phyloP scores from a whole-genome alignment of 2,797 vertebrate genomes.

The Hyperoplus immaculatus region DNA sequence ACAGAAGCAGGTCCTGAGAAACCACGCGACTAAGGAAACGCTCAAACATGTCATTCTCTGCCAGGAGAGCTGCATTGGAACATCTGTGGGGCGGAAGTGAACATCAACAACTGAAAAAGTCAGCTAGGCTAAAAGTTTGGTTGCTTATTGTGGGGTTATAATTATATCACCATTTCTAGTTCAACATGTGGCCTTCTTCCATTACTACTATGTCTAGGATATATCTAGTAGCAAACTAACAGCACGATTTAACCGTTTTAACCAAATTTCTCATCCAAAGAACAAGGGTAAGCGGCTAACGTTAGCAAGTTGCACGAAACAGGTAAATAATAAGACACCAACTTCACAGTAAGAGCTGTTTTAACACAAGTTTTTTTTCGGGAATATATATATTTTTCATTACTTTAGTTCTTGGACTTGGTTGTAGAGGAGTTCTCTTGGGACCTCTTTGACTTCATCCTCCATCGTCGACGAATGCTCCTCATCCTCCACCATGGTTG shows the following conservation, averaged over 20 bases:
- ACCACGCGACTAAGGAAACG: constrained; percentile 57
- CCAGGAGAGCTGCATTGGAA: constrained; percentile 51
- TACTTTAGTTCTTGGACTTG: constrained; percentile 61
- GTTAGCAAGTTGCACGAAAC: constrained; percentile 7
- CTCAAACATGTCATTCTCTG: constrained; percentile 72
- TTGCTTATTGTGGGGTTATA: no score
- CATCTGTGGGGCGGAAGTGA: constrained; percentile 32
- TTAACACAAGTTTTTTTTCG: accelerated
- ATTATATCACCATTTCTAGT: not conserved
- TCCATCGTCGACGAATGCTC: not conserved
- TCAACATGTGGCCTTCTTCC: not conserved
- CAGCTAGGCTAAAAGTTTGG: not conserved
- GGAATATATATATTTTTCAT: not conserved
- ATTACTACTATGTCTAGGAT: not conserved
- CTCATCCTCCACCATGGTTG: constrained; percentile 64
- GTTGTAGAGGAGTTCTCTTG: not conserved
- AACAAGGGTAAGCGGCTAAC: not conserved
- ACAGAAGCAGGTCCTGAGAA: constrained; percentile 22
- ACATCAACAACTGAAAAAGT: not conserved
- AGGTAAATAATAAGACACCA: not conserved
- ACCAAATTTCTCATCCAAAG: not conserved
- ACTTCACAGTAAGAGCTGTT: not conserved
- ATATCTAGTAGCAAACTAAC: no score
- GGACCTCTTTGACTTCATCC: constrained; percentile 2
- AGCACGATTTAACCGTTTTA: not conserved